Evolutionary conservation across 1,140 invertebrate species (phyloP).

Genomic region (Pantala flavescens): DNA sequence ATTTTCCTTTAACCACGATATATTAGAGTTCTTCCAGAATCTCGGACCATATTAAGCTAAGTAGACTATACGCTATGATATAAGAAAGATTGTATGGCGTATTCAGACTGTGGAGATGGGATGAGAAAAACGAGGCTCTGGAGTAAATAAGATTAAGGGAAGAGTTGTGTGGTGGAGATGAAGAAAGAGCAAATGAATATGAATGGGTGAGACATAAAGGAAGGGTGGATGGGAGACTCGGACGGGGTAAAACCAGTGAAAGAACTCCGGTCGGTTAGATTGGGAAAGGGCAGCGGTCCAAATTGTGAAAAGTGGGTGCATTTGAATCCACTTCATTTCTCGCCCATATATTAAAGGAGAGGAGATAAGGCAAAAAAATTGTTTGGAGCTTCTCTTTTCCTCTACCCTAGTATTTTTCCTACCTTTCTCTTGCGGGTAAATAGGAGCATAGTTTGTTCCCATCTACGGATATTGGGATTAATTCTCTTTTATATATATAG

Average conservation of each 20-base stretch:
- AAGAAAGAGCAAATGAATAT: background rate
- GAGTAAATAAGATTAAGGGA: constrained; percentile 7
- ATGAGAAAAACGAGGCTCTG: background rate
- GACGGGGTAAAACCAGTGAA: background rate
- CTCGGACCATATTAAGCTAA: constrained; percentile 9
- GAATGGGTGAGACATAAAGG: background rate
- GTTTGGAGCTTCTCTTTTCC: background rate
- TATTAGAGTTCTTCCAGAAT: background rate
- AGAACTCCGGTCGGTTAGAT: constrained; percentile 2
- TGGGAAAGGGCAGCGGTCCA: constrained; percentile 1
- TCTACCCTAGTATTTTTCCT: background rate
- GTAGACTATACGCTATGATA: constrained; percentile 9
- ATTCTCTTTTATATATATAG: no score
- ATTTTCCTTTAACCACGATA: background rate
- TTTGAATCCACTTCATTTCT: constrained; percentile 10
- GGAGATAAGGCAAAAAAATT: background rate
- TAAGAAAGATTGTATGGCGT: background rate
- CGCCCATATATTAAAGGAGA: constrained; percentile 6
- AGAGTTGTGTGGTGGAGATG: background rate
- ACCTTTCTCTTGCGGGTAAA: background rate
- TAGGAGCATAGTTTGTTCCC: no score
- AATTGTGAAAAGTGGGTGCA: constrained; percentile 2
- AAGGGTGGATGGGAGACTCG: background rate
- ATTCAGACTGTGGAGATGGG: background rate
- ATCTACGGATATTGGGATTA: no score